These are phyloP conservation scores for Lampris megalopsis DNA, from an alignment of 2,113 vertebrate genomes.

Conservation along the genomic window DNA sequence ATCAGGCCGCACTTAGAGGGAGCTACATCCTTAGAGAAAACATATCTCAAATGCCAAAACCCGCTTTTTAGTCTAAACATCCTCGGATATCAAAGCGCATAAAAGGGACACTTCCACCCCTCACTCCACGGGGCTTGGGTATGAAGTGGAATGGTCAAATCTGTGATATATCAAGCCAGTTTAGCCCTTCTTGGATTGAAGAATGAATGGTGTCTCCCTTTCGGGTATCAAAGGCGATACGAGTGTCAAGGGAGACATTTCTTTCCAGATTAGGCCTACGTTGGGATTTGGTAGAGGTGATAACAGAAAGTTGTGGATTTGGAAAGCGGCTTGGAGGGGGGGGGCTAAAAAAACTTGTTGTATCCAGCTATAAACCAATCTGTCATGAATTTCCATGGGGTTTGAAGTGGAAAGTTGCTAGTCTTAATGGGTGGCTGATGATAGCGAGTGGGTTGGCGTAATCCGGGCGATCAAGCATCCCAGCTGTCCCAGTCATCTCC, in stretches of 20 bases:
- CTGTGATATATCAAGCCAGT: constrained; percentile 27
- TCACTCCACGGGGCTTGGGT: constrained; percentile 46
- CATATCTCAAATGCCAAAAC: constrained; percentile 31
- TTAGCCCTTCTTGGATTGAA: constrained; percentile 11
- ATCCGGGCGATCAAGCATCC: constrained; percentile 71
- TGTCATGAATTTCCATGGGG: constrained; percentile 20
- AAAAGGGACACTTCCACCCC: constrained; percentile 23
- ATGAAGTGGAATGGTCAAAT: constrained; percentile 32
- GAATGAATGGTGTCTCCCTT: background rate
- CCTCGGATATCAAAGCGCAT: constrained; percentile 18
- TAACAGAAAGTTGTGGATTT: constrained; percentile 48
- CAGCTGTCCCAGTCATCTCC: constrained; percentile 66
- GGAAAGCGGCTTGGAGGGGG: constrained; percentile 11
- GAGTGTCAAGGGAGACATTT: background rate
- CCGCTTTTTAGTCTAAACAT: constrained; percentile 46
- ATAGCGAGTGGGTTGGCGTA: constrained; percentile 59
- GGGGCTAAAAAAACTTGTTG: constrained; percentile 19
- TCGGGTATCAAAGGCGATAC: background rate
- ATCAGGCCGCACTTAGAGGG: constrained; percentile 23
- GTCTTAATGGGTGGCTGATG: constrained; percentile 66
- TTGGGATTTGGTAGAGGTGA: constrained; percentile 37
- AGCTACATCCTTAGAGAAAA: constrained; percentile 45
- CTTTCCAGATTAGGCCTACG: background rate
- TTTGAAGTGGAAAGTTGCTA: constrained; percentile 60
- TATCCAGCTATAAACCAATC: constrained; percentile 58